Conservation (phyloP, 2,797 vertebrate species). For the Chelonia mydas region DNA sequence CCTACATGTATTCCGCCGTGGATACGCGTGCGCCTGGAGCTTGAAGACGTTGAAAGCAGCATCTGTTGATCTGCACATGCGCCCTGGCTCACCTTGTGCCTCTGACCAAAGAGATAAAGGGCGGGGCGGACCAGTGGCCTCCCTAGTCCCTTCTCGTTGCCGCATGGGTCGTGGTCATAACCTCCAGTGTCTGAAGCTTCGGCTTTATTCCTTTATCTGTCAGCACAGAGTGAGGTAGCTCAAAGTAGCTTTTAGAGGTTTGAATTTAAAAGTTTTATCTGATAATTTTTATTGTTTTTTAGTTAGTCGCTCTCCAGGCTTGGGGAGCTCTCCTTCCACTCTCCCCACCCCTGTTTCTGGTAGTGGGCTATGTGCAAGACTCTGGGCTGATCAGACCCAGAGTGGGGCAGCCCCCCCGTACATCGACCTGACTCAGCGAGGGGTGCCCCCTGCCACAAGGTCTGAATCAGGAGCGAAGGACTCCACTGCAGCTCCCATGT, state of each 20-base stretch:
- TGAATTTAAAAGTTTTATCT: no score
- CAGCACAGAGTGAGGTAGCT: no score
- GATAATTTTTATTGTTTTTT: no score
- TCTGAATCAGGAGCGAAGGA: background rate
- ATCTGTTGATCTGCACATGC: background rate
- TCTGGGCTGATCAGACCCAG: background rate
- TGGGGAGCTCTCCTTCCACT: background rate
- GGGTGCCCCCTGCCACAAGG: no score
- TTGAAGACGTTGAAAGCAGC: background rate
- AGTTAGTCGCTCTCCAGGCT: background rate
- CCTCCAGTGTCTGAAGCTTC: background rate
- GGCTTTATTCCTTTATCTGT: no score
- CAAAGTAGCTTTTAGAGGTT: no score
- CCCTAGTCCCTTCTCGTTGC: background rate
- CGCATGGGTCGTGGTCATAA: background rate
- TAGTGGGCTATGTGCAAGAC: background rate
- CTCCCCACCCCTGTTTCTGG: background rate
- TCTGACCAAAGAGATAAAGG: background rate
- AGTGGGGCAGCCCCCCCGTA: no score
- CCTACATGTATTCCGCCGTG: background rate
- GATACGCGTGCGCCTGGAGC: background rate
- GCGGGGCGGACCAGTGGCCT: accelerated
- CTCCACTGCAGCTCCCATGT: background rate
- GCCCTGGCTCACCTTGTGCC: background rate
- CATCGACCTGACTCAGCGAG: background rate